Evolutionary conservation across 2,113 vertebrate species (phyloP).

Genomic region (Dipodomys stephensi): DNA sequence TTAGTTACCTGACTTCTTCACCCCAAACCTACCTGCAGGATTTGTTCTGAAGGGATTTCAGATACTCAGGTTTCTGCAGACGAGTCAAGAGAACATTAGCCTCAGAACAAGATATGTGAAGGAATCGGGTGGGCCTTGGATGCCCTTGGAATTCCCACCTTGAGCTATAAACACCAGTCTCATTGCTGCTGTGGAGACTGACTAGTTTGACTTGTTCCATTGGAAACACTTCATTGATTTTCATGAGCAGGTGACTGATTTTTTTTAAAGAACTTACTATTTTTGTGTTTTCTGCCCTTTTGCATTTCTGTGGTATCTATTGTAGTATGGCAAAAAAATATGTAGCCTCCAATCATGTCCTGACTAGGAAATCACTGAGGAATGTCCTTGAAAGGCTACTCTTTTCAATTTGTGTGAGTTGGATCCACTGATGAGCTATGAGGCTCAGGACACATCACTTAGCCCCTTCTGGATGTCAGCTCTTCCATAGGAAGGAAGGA

Average conservation of each 20-base stretch:
- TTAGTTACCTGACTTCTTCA: neutral
- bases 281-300: constrained; percentile 22
- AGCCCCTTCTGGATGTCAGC: neutral
- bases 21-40: neutral
- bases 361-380: neutral
- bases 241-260: neutral
- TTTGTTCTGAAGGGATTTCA: neutral
- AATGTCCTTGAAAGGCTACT: neutral
- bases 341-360: neutral
- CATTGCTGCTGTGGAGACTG: neutral
- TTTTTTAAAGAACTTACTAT: neutral
- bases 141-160: neutral
- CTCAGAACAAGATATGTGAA: neutral
- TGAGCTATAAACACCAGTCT: neutral
- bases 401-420: neutral
- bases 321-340: neutral
- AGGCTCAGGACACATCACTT: neutral
- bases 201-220: neutral
- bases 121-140: no score
- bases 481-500: neutral
- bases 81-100: neutral
- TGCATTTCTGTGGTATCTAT: neutral
- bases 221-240: neutral
- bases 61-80: neutral
- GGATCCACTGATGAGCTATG: neutral